Conservation (phyloP, 2,797 vertebrate species). For the Babyrousa celebensis region DNA sequence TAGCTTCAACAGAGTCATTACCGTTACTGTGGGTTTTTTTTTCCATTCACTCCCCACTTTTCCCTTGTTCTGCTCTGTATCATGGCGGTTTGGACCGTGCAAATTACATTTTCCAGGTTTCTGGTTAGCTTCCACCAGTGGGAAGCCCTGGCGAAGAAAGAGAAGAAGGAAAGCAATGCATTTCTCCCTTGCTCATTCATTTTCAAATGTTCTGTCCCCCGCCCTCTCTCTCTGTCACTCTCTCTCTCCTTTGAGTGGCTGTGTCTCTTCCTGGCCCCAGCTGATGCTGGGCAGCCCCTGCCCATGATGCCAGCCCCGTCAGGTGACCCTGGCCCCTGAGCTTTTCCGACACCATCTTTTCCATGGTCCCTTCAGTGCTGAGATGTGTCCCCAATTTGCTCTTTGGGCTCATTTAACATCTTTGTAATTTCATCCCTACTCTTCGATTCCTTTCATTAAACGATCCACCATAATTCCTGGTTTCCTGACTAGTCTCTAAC, state of each 20-base stretch:
- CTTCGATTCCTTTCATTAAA: slow-evolving; percentile 65
- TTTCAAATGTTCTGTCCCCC: background rate
- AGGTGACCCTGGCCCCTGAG: background rate
- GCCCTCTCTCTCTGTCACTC: too few species aligned
- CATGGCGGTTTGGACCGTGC: background rate
- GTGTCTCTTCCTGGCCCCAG: background rate
- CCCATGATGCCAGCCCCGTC: background rate
- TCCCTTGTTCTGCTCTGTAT: slow-evolving; percentile 3
- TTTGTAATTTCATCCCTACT: background rate
- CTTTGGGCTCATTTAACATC: slow-evolving; percentile 5
- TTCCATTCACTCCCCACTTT: background rate
- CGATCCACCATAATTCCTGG: slow-evolving; percentile 45
- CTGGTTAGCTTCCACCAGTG: background rate
- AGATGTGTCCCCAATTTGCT: background rate
- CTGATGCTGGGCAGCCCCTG: background rate
- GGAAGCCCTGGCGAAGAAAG: background rate
- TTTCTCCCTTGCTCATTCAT: background rate
- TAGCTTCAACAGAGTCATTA: slow-evolving; percentile 3
- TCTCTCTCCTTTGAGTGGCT: background rate
- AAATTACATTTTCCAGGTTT: slow-evolving; percentile 10
- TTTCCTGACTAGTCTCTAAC: slow-evolving; percentile 37
- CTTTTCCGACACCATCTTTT: background rate
- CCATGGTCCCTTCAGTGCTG: background rate
- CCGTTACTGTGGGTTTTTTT: background rate
- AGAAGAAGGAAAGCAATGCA: background rate